Conservation (phyloP, 1,140 invertebrate species). For the Aethina tumida region DNA sequence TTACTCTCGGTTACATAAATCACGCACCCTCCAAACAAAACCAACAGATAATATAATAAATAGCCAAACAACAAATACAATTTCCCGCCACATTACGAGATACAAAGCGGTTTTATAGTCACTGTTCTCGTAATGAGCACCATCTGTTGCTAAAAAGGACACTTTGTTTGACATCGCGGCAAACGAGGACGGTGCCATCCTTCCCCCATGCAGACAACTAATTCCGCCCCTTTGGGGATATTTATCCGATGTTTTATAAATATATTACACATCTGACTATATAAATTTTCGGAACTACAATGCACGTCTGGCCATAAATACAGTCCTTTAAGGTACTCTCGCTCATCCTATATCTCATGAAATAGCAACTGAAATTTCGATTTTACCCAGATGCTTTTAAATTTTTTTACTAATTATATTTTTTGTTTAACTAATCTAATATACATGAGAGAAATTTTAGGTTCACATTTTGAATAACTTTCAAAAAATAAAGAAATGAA, state of each 20-base stretch:
- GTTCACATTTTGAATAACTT: no score
- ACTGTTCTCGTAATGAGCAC: slow-evolving; percentile 26
- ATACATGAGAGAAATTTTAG: no score
- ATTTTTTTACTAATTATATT: no score
- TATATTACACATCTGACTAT: no score
- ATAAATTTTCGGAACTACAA: no score
- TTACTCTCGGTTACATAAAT: slow-evolving; percentile 19
- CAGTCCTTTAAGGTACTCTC: no score
- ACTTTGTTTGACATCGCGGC: slow-evolving; percentile 15
- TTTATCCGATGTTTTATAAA: slow-evolving; percentile 1
- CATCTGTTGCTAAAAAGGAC: slow-evolving; percentile 31
- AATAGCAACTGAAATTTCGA: no score
- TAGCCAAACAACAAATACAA: slow-evolving; percentile 30
- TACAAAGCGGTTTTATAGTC: slow-evolving; percentile 26
- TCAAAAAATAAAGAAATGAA: no score
- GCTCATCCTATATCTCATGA: no score
- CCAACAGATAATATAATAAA: slow-evolving; percentile 30
- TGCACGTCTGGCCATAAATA: no score
- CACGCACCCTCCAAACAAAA: slow-evolving; percentile 23
- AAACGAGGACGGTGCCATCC: slow-evolving; percentile 7
- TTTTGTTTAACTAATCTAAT: no score
- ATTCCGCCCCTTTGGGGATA: slow-evolving; percentile 5
- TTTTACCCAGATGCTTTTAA: no score
- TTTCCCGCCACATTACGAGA: slow-evolving; percentile 32
- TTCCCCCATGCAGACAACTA: not conserved